These are phyloP conservation scores for Alca torda DNA, from an alignment of 2,797 vertebrate genomes.

Conservation along the genomic window DNA sequence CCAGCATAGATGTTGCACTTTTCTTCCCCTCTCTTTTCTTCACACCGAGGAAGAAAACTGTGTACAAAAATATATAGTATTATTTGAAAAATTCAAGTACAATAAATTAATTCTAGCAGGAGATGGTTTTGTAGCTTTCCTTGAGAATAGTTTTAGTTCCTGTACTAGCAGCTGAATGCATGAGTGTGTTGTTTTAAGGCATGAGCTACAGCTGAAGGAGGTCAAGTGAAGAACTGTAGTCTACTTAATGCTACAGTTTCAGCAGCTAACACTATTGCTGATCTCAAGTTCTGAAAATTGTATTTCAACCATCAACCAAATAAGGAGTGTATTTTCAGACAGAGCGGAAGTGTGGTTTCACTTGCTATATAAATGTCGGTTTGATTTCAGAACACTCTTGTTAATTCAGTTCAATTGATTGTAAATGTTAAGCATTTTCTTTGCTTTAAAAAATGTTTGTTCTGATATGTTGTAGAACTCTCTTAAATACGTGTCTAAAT, in stretches of 20 bases:
- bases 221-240: background rate
- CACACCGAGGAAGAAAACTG: background rate
- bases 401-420: background rate
- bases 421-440: background rate
- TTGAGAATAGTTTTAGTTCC: background rate
- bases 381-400: background rate
- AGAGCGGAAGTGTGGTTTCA: background rate
- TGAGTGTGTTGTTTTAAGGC: slow-evolving; percentile 2
- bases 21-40: background rate
- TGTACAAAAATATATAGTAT: background rate
- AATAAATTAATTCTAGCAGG: background rate
- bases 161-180: background rate
- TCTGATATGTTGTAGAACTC: background rate
- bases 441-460: background rate
- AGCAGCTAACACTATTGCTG: slow-evolving; percentile 3
- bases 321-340: background rate
- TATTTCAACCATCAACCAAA: background rate
- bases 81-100: background rate
- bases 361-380: background rate
- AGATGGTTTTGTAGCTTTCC: background rate
- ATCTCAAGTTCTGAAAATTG: slow-evolving; percentile 50
- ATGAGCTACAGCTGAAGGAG: background rate
- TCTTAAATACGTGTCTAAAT: background rate
- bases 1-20: background rate
- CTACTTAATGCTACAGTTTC: slow-evolving; percentile 20